phyloP scores from a whole-genome alignment of 1,140 invertebrate genomes.

The Triops cancriformis region DNA sequence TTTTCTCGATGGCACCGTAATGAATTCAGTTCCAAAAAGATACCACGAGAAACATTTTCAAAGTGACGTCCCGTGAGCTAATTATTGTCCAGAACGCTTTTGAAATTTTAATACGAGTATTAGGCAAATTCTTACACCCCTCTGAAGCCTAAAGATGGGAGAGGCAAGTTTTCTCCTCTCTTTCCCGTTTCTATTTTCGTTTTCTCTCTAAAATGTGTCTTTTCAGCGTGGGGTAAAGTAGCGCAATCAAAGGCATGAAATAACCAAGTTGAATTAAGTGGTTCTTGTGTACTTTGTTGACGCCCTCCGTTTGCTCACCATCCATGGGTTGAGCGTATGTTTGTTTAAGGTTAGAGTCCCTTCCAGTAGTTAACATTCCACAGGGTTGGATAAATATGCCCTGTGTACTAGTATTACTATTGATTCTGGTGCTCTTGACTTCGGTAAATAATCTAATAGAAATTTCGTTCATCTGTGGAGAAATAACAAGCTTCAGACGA shows the following conservation, averaged over 20 bases:
- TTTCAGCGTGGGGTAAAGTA: neutral
- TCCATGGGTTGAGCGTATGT: neutral
- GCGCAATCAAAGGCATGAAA: neutral
- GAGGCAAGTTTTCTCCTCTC: neutral
- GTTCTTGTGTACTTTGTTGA: slow-evolving; percentile 6
- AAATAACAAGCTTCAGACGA: neutral
- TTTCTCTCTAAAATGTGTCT: neutral
- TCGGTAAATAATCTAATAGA: neutral
- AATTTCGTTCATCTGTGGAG: neutral
- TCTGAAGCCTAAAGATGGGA: too few relatives aligned
- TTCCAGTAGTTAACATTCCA: neutral
- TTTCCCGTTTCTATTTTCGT: neutral
- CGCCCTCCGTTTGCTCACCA: neutral
- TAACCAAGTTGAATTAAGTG: neutral
- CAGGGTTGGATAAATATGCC: neutral
- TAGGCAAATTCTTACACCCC: too few relatives aligned
- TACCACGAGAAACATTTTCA: too few relatives aligned
- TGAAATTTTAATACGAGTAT: too few relatives aligned
- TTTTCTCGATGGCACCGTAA: neutral
- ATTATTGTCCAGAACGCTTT: too few relatives aligned
- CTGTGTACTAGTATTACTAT: neutral
- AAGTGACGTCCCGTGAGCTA: too few relatives aligned
- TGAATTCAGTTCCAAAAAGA: too few relatives aligned
- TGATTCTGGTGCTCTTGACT: neutral
- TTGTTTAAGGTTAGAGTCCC: neutral